Percentiles rank a stretch among this genome's conserved stretches.
Evolutionary conservation across 2,113 vertebrate genomes (phyloP).

Genomic region (Polypterus bichir): DNA sequence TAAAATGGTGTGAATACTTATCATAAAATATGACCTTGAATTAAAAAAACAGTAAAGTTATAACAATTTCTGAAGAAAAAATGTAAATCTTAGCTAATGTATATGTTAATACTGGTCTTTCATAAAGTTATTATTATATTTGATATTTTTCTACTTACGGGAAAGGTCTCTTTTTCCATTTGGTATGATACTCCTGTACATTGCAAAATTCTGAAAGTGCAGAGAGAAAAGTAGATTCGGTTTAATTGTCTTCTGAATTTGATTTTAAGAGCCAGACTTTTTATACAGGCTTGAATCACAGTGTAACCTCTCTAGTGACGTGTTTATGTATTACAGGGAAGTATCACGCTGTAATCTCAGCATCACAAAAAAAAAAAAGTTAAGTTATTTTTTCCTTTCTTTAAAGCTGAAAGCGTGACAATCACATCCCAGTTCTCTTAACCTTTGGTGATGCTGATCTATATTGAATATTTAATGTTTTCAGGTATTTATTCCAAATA

Average conservation of each 20-base stretch:
- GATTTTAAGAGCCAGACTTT: too few species aligned
- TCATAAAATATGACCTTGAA: slow-evolving; percentile 20
- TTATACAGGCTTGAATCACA: not conserved
- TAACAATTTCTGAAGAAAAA: slow-evolving; percentile 20
- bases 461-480: not conserved
- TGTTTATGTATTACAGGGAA: not conserved
- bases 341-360: not conserved
- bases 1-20: slow-evolving; percentile 27
- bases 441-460: not conserved
- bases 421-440: not conserved
- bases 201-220: too few species aligned
- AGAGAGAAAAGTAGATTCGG: not conserved
- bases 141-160: slow-evolving; percentile 43
- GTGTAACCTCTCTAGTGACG: not conserved
- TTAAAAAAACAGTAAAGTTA: slow-evolving; percentile 14
- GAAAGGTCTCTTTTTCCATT: slow-evolving; percentile 21
- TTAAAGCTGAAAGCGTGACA: not conserved
- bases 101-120: slow-evolving; percentile 41
- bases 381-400: not conserved
- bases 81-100: slow-evolving; percentile 14
- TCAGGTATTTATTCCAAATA: not conserved
- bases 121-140: slow-evolving; percentile 46
- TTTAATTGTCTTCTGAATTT: not conserved
- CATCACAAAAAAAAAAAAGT: too few species aligned
- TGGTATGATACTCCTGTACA: slow-evolving; percentile 18